phyloP scores from a whole-genome alignment of 2,113 vertebrate genomes.

The Neogobius melanostomus region DNA sequence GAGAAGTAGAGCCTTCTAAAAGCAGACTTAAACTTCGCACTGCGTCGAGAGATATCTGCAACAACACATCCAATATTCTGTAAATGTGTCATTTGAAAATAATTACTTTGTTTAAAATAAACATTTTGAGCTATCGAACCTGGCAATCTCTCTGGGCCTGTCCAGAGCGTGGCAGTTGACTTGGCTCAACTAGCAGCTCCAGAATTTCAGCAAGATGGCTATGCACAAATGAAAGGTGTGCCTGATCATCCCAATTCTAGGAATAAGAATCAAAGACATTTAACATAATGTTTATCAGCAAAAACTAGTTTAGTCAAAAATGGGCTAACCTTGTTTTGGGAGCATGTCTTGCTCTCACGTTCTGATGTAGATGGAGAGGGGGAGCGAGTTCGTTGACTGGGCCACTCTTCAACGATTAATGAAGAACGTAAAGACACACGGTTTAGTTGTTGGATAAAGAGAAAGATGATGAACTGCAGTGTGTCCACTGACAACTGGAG shows the following conservation, averaged over 20 bases:
- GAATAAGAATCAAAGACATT: constrained; percentile 10
- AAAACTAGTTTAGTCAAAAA: neutral
- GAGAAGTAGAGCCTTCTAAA: constrained; percentile 82
- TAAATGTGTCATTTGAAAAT: neutral
- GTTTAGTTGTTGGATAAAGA: constrained; percentile 92
- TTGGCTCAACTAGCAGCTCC: constrained; percentile 88
- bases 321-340: constrained; percentile 84
- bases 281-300: neutral
- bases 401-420: constrained; percentile 94
- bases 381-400: constrained; percentile 78
- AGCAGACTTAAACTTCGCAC: constrained; percentile 84
- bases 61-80: neutral
- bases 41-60: constrained; percentile 79
- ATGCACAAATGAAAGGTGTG: constrained; percentile 85
- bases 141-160: constrained; percentile 75
- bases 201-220: constrained; percentile 84
- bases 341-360: constrained; percentile 77
- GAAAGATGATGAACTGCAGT: constrained; percentile 93
- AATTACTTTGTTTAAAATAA: neutral
- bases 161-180: constrained; percentile 81
- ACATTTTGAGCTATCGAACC: constrained; percentile 27
- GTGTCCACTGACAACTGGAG: constrained; percentile 89
- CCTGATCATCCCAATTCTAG: constrained; percentile 94
- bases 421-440: constrained; percentile 88
- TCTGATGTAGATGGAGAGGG: constrained; percentile 68